Evolutionary conservation across 2,888 invertebrate species (phyloP), one percentile per base, ranked within the genome.

Genomic region (Rhagium mordax): DNA sequence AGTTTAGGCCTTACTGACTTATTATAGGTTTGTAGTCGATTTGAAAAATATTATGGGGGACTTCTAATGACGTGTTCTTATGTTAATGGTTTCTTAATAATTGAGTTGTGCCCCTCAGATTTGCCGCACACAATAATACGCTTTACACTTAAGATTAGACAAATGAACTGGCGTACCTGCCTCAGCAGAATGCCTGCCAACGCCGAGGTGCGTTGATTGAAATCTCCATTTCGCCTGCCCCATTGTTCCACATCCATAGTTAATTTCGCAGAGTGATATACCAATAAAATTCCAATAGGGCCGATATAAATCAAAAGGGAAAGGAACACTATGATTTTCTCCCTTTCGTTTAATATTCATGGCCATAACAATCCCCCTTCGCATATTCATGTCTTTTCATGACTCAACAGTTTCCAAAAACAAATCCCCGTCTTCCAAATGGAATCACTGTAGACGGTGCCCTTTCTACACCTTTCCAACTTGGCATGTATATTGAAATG

Each of bases 401-500:
- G 41, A 62, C 47, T 62, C 61, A 47, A 47, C 61, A 21, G 47
- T 62, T 62, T 48, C 48, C 21, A 21, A 62, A 41, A 48, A 62
- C 47, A 47, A 62, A 48, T n/a, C 20, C 41, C n/a, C 61, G 27
- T 48, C 20, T 48, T 18, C 29, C 1, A 20, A 21, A 41, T 7
- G 47, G 18, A 21, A 55, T 24, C 13, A 21, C 61, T 47, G 29
- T 33, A 16, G 29, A 33, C 59, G 60, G 15, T 48, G 61, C 61
- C 61, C 61, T 62, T 48, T 62, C 61, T 62, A n/a, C 61, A 48
- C 61, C 61, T 62, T 62, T 62, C 20, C 21, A 41, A n/a, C 49
- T 20, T 15, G 49, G 27, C 24, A n/a, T 57, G 24, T 21, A 27
- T 49, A 64, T 64, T 51, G 49, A 64, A 64, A 48, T 51, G 51